These are phyloP conservation scores for Paragorgia papillata DNA, from an alignment of 92 coral and sea anemone species.

Conservation along the genomic window DNA sequence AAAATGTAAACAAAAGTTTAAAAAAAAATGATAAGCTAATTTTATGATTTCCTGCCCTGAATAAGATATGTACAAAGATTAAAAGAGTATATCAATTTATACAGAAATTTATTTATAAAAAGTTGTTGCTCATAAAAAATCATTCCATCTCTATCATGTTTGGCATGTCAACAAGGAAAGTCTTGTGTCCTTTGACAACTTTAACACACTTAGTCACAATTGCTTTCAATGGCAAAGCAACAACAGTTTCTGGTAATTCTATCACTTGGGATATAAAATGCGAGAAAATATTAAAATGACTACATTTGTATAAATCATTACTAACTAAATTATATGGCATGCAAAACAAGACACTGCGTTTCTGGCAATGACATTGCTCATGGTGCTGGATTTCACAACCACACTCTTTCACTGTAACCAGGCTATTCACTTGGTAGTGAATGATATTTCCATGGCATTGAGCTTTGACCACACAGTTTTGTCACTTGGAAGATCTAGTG, in stretches of 20 bases:
- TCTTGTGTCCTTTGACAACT: constrained; percentile 21
- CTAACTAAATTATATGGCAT: constrained; percentile 10
- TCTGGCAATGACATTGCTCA: constrained; percentile 11
- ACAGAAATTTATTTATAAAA: no score
- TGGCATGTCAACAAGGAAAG: constrained; percentile 11
- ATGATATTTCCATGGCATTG: neutral
- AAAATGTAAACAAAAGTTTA: no score
- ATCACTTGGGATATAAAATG: constrained; percentile 16
- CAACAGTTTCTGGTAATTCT: constrained; percentile 8
- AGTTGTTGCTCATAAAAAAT: neutral
- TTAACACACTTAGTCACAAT: constrained; percentile 8
- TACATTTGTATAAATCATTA: constrained; percentile 12
- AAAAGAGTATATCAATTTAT: no score
- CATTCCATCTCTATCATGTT: constrained; percentile 6
- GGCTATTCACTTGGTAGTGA: constrained; percentile 14
- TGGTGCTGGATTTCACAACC: constrained; percentile 16
- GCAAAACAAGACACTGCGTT: constrained; percentile 10
- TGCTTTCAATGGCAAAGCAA: constrained; percentile 18
- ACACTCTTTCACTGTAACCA: constrained; percentile 19
- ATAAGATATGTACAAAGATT: no score
- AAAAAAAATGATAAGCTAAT: no score
- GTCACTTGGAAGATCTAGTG: constrained; percentile 15
- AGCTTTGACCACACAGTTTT: constrained; percentile 24
- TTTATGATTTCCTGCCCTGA: no score
- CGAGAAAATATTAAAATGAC: neutral